Conservation (phyloP, 2,113 vertebrate genomes). For the Myotis lucifugus region DNA sequence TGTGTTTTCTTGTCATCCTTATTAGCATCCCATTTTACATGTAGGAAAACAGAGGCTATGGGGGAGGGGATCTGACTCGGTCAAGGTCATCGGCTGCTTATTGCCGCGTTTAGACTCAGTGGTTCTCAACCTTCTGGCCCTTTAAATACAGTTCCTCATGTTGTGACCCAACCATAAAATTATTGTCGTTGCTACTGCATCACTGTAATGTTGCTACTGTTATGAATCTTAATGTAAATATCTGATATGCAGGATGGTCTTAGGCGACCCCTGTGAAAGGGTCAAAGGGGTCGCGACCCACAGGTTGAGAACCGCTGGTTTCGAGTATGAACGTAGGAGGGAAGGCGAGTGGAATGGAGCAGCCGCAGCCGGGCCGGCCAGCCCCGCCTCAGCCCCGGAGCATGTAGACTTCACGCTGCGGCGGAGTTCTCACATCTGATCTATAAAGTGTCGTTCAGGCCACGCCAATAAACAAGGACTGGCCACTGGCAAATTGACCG, state of each 20-base stretch:
- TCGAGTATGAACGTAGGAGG: accelerated
- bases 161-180: too few relatives aligned
- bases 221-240: too few relatives aligned
- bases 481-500: not conserved
- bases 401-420: accelerated
- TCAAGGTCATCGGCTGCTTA: not conserved
- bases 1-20: not conserved
- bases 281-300: too few relatives aligned
- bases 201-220: too few relatives aligned
- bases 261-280: too few relatives aligned
- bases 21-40: not conserved
- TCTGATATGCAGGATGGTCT: too few relatives aligned
- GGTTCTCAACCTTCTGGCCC: too few relatives aligned
- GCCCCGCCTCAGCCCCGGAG: accelerated
- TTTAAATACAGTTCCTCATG: too few relatives aligned
- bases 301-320: too few relatives aligned
- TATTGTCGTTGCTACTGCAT: too few relatives aligned
- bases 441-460: not conserved
- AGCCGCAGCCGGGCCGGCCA: accelerated
- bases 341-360: accelerated
- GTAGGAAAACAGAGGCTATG: not conserved
- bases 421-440: accelerated
- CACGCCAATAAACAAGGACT: accelerated
- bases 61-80: not conserved
- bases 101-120: too few relatives aligned